Evolutionary conservation across 2,113 vertebrate species (phyloP), one percentile per base, ranked within the genome.

Genomic region (Periophthalmodon schlosseri): DNA sequence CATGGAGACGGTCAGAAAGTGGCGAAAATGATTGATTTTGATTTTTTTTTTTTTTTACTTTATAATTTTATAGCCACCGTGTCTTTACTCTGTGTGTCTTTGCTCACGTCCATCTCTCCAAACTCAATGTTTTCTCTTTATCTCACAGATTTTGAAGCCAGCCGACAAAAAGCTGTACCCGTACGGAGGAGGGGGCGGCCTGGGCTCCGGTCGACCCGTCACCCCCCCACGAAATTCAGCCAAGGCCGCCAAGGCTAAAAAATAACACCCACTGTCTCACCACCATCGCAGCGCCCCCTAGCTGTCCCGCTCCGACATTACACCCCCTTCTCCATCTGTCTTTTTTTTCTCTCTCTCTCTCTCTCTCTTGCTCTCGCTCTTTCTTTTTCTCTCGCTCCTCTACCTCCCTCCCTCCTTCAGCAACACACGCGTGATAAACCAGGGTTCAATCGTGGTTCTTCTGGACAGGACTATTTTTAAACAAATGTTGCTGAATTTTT

Each of bases 111-210:
- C 61, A 4, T 33, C 6, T 58, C 9, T 3, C 23, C 2, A 44
- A 49, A 69, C 24, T 78, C 28, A 28, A 28, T 1, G 50, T 16
- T 36, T 14, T 66, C 12, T 68, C 11, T 60, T 1, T 82, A 9
- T 20, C 11, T 58, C 11, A 0, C 77, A 99, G 97, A 99, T 98
- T 78, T 93, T 99, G 86, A 99, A 99, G 86, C 97, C 97, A 21
- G 97, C 97, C 0, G 97, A 98, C 92, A 99, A 98, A 94, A 99
- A 98, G 92, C 95, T 97, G 88, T 96, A 96, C 88, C 95, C 95
- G 78, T 98, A 98, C 0, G 95, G 96, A 36, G 95, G 95, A 77
- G 93, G 95, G 36, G 96, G 95, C 70, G 95, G 90, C 72, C 88
- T 96, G 28, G 95, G 95, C 0, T 92, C 93, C 9, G 96, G 96